A percentile compares a stretch with the other conserved stretches of the same genome.
Evolutionary conservation across 2,888 invertebrate genomes (phyloP).

Genomic region (Magallana nippona): DNA sequence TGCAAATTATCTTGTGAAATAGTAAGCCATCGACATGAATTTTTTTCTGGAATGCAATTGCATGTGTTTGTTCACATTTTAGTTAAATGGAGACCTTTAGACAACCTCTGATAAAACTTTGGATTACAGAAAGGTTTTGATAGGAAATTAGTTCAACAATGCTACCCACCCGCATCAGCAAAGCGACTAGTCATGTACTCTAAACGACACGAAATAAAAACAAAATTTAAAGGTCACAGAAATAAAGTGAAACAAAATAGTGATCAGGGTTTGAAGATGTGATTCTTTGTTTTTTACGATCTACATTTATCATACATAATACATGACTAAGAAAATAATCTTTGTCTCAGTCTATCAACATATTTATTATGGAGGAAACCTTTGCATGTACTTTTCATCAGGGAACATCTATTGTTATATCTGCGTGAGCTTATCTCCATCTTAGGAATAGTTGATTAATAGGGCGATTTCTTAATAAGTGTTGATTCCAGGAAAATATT

Average conservation of each 20-base stretch:
- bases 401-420: neutral
- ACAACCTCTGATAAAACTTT: neutral
- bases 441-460: neutral
- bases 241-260: neutral
- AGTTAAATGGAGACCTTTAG: neutral
- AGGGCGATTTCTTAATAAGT: neutral
- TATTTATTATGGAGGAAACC: neutral
- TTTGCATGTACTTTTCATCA: conserved; percentile 1
- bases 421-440: neutral
- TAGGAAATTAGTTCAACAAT: neutral
- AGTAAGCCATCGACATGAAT: no score
- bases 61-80: no score
- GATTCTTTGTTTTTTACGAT: neutral
- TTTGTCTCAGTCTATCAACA: neutral
- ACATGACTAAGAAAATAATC: neutral
- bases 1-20: no score
- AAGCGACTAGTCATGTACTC: neutral
- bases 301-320: neutral
- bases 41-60: no score
- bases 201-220: neutral
- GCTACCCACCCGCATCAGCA: neutral
- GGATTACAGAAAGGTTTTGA: neutral
- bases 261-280: neutral
- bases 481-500: neutral
- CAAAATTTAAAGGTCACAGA: conserved; percentile 5